Evolutionary conservation across 1,140 invertebrate genomes (phyloP).

Genomic region (Drosophila simulans): DNA sequence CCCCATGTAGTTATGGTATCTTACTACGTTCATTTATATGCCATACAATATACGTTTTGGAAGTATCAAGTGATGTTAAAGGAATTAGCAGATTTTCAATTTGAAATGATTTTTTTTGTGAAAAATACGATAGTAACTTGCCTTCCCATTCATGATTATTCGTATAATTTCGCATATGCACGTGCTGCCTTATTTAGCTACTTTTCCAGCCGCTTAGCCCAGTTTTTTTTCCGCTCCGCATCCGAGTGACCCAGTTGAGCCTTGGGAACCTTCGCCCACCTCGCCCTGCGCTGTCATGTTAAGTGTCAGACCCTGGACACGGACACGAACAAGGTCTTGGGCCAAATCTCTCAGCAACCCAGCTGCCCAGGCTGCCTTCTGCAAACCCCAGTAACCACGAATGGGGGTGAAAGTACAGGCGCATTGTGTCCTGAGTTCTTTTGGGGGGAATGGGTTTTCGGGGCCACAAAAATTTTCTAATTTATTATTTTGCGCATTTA

Average conservation of each 20-base stretch:
- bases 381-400: not conserved
- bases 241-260: constrained; percentile 40
- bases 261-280: constrained; percentile 15
- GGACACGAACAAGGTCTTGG: constrained; percentile 26
- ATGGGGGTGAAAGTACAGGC: constrained; percentile 11
- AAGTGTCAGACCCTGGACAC: constrained; percentile 53
- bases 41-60: no score
- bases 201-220: constrained; percentile 5
- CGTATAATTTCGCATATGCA: constrained; percentile 20
- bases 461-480: constrained; percentile 67
- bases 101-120: no score
- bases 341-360: constrained; percentile 8
- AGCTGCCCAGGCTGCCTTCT: constrained; percentile 1
- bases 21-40: not conserved
- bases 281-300: constrained; percentile 55
- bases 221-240: not conserved
- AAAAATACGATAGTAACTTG: no score
- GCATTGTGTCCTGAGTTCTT: constrained; percentile 32
- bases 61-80: no score
- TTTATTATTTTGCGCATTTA: constrained; percentile 83
- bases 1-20: not conserved
- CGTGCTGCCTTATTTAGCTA: constrained; percentile 47
- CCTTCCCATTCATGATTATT: not conserved
- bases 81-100: no score
- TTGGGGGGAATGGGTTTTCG: constrained; percentile 1